phyloP scores from a whole-genome alignment of 2,113 vertebrate species.

The Colinus virginianus region DNA sequence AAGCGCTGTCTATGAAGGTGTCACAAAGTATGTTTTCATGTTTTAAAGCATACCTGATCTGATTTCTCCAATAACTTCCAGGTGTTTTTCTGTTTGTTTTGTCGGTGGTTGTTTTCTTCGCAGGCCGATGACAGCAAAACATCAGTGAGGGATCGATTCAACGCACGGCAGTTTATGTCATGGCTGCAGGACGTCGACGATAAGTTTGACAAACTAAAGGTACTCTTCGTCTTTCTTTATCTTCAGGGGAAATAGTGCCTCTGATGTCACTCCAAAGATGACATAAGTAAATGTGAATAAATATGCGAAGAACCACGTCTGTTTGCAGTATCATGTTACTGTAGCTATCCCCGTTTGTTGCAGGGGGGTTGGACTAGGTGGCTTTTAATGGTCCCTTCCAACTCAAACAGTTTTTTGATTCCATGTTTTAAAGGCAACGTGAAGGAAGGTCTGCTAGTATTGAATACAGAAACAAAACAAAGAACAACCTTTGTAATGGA shows the following conservation, averaged over 20 bases:
- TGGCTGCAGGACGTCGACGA: constrained; percentile 99
- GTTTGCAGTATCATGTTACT: neutral
- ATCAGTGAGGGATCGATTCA: constrained; percentile 96
- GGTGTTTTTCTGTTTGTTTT: neutral
- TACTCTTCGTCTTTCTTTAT: constrained; percentile 54
- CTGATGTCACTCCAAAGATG: neutral
- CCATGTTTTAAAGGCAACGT: neutral
- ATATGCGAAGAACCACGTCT: neutral
- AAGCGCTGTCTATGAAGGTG: neutral
- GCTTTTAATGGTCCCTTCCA: too few relatives aligned
- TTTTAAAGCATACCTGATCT: neutral
- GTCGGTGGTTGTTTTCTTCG: constrained; percentile 18
- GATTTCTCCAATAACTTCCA: neutral
- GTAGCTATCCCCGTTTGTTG: too few relatives aligned
- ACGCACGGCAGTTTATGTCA: constrained; percentile 98
- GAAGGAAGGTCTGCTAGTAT: neutral
- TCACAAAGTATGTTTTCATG: neutral
- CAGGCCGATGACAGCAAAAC: constrained; percentile 96
- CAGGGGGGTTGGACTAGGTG: too few relatives aligned
- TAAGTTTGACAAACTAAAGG: constrained; percentile 99
- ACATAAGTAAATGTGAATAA: neutral
- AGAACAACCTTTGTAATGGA: neutral
- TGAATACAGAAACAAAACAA: neutral
- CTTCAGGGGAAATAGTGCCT: neutral
- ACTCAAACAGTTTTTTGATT: too few relatives aligned